Conservation (phyloP, 2,113 vertebrate genomes). For the Pterocles gutturalis region DNA sequence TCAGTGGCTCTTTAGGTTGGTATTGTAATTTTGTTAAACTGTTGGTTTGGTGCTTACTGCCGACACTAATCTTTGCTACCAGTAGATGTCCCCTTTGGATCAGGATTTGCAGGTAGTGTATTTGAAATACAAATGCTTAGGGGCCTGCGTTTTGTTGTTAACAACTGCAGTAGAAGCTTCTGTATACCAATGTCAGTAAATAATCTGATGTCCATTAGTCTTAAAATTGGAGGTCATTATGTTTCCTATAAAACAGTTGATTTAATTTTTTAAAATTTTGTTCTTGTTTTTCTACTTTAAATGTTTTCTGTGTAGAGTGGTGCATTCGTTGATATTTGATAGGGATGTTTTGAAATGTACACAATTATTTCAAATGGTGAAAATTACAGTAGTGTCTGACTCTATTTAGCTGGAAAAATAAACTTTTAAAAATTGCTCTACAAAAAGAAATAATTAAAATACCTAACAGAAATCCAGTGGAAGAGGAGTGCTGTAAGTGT, state of each 20-base stretch:
- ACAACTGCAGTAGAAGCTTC: background rate
- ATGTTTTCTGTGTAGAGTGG: background rate
- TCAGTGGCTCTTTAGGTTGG: background rate
- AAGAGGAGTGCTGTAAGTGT: background rate
- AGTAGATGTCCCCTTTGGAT: constrained; percentile 40
- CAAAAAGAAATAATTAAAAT: background rate
- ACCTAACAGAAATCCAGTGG: background rate
- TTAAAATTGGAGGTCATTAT: background rate
- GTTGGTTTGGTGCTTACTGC: background rate
- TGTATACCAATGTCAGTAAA: background rate
- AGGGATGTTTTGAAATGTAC: background rate
- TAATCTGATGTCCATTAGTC: background rate
- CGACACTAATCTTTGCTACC: background rate
- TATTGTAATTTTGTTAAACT: background rate
- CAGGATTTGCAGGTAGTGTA: background rate
- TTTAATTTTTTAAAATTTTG: background rate
- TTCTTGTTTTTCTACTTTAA: background rate
- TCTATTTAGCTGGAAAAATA: background rate
- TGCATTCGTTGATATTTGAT: background rate
- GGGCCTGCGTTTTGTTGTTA: background rate
- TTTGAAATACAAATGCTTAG: background rate
- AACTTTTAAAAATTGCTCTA: background rate
- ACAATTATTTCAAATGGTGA: background rate
- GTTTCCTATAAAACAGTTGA: background rate
- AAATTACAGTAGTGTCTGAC: background rate